These are phyloP conservation scores for Sycophila texana DNA, from an alignment of 2,888 invertebrate species.

Conservation along the genomic window DNA sequence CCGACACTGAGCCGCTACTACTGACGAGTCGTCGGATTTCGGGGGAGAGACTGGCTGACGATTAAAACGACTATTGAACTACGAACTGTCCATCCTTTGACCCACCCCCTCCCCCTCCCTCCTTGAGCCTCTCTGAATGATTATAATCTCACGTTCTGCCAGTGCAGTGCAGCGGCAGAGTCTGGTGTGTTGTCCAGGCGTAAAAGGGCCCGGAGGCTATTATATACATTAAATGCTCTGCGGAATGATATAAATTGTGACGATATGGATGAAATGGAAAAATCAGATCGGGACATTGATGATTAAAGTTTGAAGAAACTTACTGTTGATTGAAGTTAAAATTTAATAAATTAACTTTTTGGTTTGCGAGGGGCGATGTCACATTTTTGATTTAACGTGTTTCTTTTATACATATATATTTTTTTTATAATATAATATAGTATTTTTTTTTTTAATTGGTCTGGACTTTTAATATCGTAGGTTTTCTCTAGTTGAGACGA, in stretches of 20 bases:
- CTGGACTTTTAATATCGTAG: too few relatives aligned
- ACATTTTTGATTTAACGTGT: too few relatives aligned
- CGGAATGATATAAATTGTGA: conserved; percentile 5
- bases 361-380: too few relatives aligned
- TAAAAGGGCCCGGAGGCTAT: not conserved
- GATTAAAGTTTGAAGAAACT: not conserved
- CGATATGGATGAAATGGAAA: not conserved
- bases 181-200: conserved; percentile 20
- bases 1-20: conserved; percentile 29
- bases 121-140: not conserved
- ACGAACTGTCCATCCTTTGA: conserved; percentile 14
- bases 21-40: conserved; percentile 44
- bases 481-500: too few relatives aligned
- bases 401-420: too few relatives aligned
- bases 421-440: too few relatives aligned
- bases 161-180: conserved; percentile 14
- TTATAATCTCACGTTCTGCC: conserved; percentile 8
- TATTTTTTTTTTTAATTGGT: too few relatives aligned
- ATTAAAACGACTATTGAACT: conserved; percentile 38
- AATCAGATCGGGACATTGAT: conserved; percentile 13
- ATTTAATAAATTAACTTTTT: too few relatives aligned
- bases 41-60: conserved; percentile 50
- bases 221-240: not conserved
- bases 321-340: not conserved
- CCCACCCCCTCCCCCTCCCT: not conserved